Conservation (phyloP, 2,113 vertebrate species). For the Poeciliopsis turrubarensis region DNA sequence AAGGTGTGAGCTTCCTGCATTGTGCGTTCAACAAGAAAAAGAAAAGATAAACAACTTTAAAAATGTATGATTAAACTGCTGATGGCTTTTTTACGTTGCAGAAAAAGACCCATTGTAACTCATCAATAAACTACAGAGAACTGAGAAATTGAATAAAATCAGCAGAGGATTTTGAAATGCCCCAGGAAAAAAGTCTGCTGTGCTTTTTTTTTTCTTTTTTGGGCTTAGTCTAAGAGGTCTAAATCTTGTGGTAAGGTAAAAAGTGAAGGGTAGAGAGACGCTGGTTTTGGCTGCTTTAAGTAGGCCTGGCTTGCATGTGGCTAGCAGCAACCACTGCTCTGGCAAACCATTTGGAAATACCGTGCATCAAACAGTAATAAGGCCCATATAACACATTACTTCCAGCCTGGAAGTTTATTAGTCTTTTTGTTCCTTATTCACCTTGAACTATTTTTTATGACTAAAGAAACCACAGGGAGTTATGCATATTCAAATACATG, state of each 20-base stretch:
- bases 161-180: conserved; percentile 69
- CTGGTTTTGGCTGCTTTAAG: conserved; percentile 68
- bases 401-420: conserved; percentile 48
- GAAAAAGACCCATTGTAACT: conserved; percentile 68
- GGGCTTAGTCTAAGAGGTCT: conserved; percentile 54
- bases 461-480: neutral
- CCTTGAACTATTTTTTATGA: conserved; percentile 8
- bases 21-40: conserved; percentile 59
- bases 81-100: conserved; percentile 30
- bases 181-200: conserved; percentile 77
- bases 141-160: conserved; percentile 83
- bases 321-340: conserved; percentile 57
- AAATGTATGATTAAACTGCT: conserved; percentile 54
- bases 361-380: conserved; percentile 63
- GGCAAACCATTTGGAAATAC: conserved; percentile 68
- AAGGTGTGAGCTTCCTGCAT: conserved; percentile 38
- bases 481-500: neutral
- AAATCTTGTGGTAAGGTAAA: conserved; percentile 57
- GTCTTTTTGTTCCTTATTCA: conserved; percentile 27
- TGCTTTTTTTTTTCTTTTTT: conserved; percentile 53
- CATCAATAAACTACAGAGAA: conserved; percentile 79
- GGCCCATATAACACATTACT: conserved; percentile 50
- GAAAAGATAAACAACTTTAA: conserved; percentile 68
- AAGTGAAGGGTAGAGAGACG: conserved; percentile 61
- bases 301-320: conserved; percentile 69